These are phyloP conservation scores for Aphodius sticticus DNA, from an alignment of 2,888 invertebrate genomes.

Conservation along the genomic window DNA sequence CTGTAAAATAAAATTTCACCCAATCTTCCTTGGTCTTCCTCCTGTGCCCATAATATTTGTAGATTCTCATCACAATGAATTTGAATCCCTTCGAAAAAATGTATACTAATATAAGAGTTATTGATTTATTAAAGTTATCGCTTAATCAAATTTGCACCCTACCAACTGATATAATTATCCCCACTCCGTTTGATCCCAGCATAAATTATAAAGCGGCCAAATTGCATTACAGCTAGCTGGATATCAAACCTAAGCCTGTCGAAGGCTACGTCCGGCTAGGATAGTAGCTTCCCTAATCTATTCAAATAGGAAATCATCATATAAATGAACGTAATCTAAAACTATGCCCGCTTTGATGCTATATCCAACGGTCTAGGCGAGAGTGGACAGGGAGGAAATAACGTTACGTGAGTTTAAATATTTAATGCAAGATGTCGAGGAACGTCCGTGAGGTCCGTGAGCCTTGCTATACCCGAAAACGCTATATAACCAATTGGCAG, in stretches of 20 bases:
- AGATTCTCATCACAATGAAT: no score
- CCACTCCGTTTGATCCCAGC: constrained; percentile 10
- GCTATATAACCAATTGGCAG: constrained; percentile 46
- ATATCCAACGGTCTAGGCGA: constrained; percentile 12
- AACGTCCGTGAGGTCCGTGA: constrained; percentile 27
- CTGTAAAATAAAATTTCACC: no score
- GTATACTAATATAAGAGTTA: neutral
- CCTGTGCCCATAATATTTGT: no score
- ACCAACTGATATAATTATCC: neutral
- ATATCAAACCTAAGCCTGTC: constrained; percentile 5
- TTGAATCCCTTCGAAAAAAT: no score
- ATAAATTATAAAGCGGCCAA: constrained; percentile 24
- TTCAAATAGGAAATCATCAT: constrained; percentile 18
- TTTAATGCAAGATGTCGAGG: constrained; percentile 31
- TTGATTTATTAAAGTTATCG: neutral
- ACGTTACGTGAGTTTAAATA: constrained; percentile 34
- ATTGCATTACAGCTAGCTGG: constrained; percentile 17
- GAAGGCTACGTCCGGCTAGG: neutral
- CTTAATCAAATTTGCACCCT: neutral
- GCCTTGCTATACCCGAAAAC: constrained; percentile 31
- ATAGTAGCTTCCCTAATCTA: constrained; percentile 12
- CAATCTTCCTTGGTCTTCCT: no score
- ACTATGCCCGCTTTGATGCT: constrained; percentile 24
- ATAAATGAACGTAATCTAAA: constrained; percentile 29
- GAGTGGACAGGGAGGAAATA: constrained; percentile 27